phyloP scores from a whole-genome alignment of 1,140 invertebrate genomes.

The Dendrolimus kikuchii region DNA sequence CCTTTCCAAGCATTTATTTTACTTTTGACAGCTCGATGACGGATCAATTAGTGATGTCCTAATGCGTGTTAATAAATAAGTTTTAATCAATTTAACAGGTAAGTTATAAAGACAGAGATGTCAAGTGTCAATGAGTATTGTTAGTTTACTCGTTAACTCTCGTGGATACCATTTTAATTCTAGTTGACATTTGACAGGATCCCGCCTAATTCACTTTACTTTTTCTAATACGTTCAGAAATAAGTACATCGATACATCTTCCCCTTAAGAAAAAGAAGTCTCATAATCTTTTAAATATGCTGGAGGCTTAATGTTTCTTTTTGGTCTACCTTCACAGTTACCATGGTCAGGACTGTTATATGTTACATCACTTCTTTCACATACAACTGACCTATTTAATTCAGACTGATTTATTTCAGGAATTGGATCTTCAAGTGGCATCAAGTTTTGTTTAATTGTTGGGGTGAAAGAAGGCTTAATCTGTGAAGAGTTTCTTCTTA shows the following conservation, averaged over 20 bases:
- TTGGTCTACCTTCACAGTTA: not conserved
- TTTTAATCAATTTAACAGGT: too few species aligned
- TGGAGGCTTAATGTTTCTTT: constrained; percentile 1
- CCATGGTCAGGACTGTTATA: not conserved
- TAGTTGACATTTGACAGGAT: too few species aligned
- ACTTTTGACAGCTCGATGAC: too few species aligned
- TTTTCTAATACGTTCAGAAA: too few species aligned
- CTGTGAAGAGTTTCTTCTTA: constrained; percentile 5
- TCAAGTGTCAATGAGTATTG: too few species aligned
- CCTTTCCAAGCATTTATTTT: too few species aligned
- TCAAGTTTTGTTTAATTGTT: not conserved
- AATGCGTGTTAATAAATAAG: too few species aligned
- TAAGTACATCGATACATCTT: too few species aligned
- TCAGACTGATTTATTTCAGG: not conserved
- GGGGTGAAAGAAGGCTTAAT: not conserved
- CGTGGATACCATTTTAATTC: too few species aligned
- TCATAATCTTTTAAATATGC: constrained; percentile 1
- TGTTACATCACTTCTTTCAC: not conserved
- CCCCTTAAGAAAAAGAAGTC: not conserved
- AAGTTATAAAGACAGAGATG: too few species aligned
- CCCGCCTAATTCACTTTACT: not conserved
- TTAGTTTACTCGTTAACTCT: too few species aligned
- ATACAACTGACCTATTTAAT: not conserved
- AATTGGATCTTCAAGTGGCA: not conserved
- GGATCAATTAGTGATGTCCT: too few species aligned